Conservation (phyloP, 2,797 vertebrate genomes). For the Tadarida brasiliensis region DNA sequence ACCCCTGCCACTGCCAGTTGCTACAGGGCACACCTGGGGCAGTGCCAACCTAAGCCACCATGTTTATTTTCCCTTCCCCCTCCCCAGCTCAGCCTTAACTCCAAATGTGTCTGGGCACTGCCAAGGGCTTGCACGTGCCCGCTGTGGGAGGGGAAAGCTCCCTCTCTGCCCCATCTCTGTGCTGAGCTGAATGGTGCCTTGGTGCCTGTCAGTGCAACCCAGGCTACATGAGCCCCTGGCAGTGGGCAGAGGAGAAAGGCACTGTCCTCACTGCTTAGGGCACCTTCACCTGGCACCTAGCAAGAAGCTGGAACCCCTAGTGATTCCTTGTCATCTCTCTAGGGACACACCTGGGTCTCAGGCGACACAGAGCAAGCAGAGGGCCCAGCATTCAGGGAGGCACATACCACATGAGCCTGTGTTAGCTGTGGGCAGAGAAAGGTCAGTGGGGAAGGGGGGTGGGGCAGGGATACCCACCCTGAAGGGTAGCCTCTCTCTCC, state of each 20-base stretch:
- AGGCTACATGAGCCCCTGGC: neutral
- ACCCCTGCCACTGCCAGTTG: slow-evolving; percentile 61
- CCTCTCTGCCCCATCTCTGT: neutral
- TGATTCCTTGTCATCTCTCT: neutral
- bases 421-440: neutral
- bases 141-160: neutral
- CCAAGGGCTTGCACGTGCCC: slow-evolving; percentile 77
- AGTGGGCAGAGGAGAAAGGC: slow-evolving; percentile 8
- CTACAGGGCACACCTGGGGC: slow-evolving; percentile 74
- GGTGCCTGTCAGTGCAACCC: neutral
- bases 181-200: neutral
- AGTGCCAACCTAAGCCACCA: slow-evolving; percentile 76
- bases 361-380: slow-evolving; percentile 1
- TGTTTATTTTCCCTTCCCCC: slow-evolving; percentile 72
- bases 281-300: neutral
- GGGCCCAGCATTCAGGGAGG: neutral
- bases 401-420: neutral
- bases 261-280: neutral
- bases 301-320: neutral
- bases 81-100: slow-evolving; percentile 60
- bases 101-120: slow-evolving; percentile 76
- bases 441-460: neutral
- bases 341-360: slow-evolving; percentile 5
- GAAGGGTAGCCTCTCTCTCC: neutral
- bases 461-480: neutral